These are phyloP conservation scores for Temnopleurus reevesii DNA, from an alignment of 53 echinoderm and acorn worm genomes.

Conservation along the genomic window DNA sequence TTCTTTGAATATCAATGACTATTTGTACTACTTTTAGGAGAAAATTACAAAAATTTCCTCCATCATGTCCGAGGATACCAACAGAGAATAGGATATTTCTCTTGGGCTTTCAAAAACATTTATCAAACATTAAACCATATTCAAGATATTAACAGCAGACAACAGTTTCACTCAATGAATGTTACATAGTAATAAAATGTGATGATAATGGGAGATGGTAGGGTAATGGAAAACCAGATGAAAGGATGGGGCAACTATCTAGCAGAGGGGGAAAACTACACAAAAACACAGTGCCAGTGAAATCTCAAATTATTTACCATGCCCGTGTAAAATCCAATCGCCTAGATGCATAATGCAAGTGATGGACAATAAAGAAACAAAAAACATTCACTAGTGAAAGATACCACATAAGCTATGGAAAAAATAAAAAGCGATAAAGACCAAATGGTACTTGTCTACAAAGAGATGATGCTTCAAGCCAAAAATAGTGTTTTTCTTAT, in stretches of 20 bases:
- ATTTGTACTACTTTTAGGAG: too few species aligned
- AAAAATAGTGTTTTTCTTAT: constrained; percentile 9
- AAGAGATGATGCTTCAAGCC: constrained; percentile 10
- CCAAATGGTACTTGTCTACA: neutral
- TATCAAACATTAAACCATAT: neutral
- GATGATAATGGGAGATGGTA: neutral
- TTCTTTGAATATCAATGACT: too few species aligned
- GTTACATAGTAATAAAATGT: neutral
- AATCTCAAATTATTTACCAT: constrained; percentile 55
- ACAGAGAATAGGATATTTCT: too few species aligned
- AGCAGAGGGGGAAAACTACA: neutral
- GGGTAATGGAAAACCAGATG: neutral
- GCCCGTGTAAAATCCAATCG: constrained; percentile 58
- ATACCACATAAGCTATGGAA: constrained; percentile 14
- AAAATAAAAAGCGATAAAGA: constrained; percentile 30
- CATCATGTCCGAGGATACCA: too few species aligned
- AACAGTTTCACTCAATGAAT: neutral
- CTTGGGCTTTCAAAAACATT: neutral
- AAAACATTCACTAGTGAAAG: constrained; percentile 48
- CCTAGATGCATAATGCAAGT: constrained; percentile 61
- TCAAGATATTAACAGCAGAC: neutral
- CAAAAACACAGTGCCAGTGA: constrained; percentile 31
- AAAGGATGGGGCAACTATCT: neutral
- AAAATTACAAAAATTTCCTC: too few species aligned
- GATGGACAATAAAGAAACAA: constrained; percentile 56